These are phyloP conservation scores for Pelusios castaneus DNA, from an alignment of 2,113 vertebrate genomes.

Conservation along the genomic window DNA sequence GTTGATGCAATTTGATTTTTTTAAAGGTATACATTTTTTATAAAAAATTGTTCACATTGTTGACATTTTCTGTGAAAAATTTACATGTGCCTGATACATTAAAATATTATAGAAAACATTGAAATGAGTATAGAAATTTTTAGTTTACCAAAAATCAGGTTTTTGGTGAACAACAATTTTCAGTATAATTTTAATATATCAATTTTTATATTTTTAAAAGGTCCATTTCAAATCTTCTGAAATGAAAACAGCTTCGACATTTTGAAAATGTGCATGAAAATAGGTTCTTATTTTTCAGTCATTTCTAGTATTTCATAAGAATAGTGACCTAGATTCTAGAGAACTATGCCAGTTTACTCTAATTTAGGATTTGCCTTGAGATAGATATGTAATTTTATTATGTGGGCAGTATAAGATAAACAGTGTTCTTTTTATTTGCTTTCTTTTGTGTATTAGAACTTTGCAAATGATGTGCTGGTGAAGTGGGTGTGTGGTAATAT, in stretches of 20 bases:
- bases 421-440: neutral
- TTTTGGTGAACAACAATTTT: neutral
- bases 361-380: neutral
- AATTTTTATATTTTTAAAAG: neutral
- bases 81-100: neutral
- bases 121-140: neutral
- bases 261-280: neutral
- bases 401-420: neutral
- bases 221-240: neutral
- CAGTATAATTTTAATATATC: neutral
- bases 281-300: neutral
- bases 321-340: neutral
- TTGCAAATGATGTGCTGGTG: neutral
- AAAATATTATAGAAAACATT: neutral
- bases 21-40: neutral
- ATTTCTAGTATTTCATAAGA: neutral
- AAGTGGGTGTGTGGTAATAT: neutral
- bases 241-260: neutral
- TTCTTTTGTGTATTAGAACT: neutral
- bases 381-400: rapidly evolving
- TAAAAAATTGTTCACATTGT: neutral
- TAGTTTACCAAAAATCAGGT: neutral
- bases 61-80: neutral
- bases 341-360: neutral
- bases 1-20: neutral